A percentile compares a stretch with the other conserved stretches of the same genome.
These are phyloP conservation scores for Lagria hirta DNA, from an alignment of 2,888 invertebrate species.

Conservation along the genomic window DNA sequence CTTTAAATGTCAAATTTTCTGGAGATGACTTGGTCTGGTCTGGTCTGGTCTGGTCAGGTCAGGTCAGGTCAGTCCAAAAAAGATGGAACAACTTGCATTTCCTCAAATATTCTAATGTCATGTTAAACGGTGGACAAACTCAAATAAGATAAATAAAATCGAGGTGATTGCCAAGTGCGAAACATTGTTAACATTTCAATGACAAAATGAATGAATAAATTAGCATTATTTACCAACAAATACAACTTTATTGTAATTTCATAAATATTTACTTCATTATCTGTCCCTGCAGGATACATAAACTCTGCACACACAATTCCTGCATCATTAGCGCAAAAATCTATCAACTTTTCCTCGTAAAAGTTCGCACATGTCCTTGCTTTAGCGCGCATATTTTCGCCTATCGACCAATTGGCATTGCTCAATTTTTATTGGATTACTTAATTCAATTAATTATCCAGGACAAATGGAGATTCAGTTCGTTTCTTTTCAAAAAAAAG, in stretches of 20 bases:
- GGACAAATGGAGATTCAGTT: constrained; percentile 37
- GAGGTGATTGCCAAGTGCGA: constrained; percentile 46
- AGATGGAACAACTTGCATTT: too few species aligned
- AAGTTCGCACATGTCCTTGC: constrained; percentile 13
- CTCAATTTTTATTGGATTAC: constrained; percentile 43
- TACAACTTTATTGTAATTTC: constrained; percentile 14
- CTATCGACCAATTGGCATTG: constrained; percentile 13
- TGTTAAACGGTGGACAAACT: too few species aligned
- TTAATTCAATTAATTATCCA: constrained; percentile 43
- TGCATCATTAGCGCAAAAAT: constrained; percentile 16
- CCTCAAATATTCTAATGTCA: too few species aligned
- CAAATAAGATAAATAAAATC: constrained; percentile 33
- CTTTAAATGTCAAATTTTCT: too few species aligned
- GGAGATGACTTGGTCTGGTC: too few species aligned
- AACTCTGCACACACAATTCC: constrained; percentile 10
- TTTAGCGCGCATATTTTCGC: constrained; percentile 8
- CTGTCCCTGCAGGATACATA: constrained; percentile 12
- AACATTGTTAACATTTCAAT: constrained; percentile 44
- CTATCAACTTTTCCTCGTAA: constrained; percentile 7
- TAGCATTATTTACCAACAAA: constrained; percentile 33
- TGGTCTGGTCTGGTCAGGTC: too few species aligned
- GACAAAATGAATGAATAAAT: constrained; percentile 43
- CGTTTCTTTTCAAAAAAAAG: too few species aligned
- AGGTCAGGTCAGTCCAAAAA: too few species aligned
- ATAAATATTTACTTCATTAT: constrained; percentile 10